These are phyloP conservation scores for Drosophila mulleri DNA, from an alignment of 2,888 invertebrate species.

Conservation along the genomic window DNA sequence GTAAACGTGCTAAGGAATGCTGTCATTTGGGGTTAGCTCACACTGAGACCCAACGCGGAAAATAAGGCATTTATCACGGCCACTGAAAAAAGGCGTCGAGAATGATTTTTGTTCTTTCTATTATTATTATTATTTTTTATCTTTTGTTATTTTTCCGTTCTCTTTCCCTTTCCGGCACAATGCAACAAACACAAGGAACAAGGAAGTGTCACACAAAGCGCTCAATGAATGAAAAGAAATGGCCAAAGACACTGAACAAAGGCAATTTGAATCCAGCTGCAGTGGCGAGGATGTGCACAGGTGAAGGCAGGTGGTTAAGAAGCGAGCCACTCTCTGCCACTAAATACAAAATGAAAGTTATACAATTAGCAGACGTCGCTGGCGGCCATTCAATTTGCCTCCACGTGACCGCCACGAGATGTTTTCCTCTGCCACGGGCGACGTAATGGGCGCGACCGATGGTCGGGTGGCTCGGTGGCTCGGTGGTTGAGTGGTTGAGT, in stretches of 20 bases:
- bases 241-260: conserved; percentile 32
- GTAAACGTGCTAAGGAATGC: not conserved
- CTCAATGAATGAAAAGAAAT: conserved; percentile 24
- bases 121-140: not conserved
- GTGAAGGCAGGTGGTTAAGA: not conserved
- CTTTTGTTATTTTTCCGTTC: no score
- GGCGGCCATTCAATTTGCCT: conserved; percentile 24
- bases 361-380: conserved; percentile 44
- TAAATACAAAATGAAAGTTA: conserved; percentile 17
- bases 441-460: conserved; percentile 13
- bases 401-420: conserved; percentile 38
- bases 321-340: not conserved
- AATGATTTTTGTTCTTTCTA: conserved; percentile 2
- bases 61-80: conserved; percentile 30
- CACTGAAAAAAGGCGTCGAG: conserved; percentile 5
- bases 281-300: not conserved
- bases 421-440: conserved; percentile 17
- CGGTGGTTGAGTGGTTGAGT: conserved; percentile 1
- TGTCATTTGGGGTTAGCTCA: not conserved
- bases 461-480: not conserved
- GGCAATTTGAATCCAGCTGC: conserved; percentile 34
- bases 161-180: not conserved
- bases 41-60: not conserved
- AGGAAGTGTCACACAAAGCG: conserved; percentile 12
- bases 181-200: conserved; percentile 5